phyloP scores from a whole-genome alignment of 1,140 invertebrate species.

The Lepidostoma basale region DNA sequence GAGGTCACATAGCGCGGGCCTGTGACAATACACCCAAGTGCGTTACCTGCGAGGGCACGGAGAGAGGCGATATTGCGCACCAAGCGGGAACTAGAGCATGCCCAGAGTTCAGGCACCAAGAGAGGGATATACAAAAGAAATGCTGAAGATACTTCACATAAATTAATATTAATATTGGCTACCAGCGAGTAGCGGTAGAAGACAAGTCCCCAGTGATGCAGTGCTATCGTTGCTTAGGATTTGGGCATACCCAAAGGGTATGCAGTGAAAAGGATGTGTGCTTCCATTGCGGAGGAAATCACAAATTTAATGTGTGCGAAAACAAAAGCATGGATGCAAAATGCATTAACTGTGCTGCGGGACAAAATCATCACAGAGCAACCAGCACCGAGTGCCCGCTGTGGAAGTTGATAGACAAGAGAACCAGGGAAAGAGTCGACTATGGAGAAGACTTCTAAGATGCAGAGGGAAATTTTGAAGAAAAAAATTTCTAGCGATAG shows the following conservation, averaged over 20 bases:
- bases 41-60: no score
- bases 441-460: no score
- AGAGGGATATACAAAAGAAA: no score
- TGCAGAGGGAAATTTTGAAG: not conserved
- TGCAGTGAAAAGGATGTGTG: not conserved
- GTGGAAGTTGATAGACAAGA: not conserved
- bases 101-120: no score
- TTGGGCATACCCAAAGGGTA: not conserved
- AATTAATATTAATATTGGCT: not conserved
- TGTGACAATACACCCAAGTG: no score
- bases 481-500: not conserved
- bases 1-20: no score
- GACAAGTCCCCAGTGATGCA: not conserved
- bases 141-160: no score
- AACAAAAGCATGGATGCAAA: not conserved
- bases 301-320: not conserved
- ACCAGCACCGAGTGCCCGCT: not conserved
- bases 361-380: not conserved
- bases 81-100: no score
- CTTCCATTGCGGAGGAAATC: not conserved
- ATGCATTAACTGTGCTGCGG: not conserved
- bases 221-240: not conserved
- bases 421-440: not conserved
- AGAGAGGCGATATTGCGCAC: no score
- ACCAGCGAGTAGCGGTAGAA: not conserved